Percentiles rank a stretch among this genome's conserved stretches.
phyloP scores from a whole-genome alignment of 2,797 vertebrate genomes.

The Karalla daura region DNA sequence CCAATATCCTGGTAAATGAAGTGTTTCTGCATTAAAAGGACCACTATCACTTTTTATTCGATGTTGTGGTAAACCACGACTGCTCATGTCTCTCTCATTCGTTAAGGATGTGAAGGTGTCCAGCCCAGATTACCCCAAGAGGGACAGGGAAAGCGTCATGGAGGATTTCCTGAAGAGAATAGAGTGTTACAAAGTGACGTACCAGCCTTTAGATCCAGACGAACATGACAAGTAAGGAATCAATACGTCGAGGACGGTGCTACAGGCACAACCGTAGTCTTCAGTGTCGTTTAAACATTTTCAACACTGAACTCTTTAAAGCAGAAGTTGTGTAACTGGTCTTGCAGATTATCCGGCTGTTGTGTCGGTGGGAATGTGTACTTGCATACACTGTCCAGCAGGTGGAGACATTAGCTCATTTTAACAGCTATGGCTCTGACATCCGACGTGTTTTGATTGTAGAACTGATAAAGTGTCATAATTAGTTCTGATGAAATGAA shows the following conservation, averaged over 20 bases:
- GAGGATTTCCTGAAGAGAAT: conserved; percentile 98
- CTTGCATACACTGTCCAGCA: conserved; percentile 53
- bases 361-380: conserved; percentile 1
- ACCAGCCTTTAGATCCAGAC: conserved; percentile 93
- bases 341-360: too few species aligned
- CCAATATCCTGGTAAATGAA: conserved; percentile 93
- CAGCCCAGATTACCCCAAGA: conserved; percentile 96
- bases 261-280: neutral
- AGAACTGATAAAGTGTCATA: neutral
- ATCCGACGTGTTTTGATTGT: neutral
- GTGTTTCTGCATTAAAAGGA: neutral
- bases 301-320: neutral
- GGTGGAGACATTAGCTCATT: conserved; percentile 48
- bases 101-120: conserved; percentile 97
- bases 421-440: neutral
- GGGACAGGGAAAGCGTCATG: conserved; percentile 94
- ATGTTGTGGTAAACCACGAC: neutral
- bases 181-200: conserved; percentile 98
- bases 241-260: neutral
- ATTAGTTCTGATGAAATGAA: neutral
- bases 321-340: neutral
- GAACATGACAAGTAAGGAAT: conserved; percentile 90
- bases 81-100: conserved; percentile 36
- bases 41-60: neutral
- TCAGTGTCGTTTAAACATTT: neutral